Base-by-base conservation (phyloP, 2,113 vertebrate genomes). In the Isurus oxyrinchus region DNA sequence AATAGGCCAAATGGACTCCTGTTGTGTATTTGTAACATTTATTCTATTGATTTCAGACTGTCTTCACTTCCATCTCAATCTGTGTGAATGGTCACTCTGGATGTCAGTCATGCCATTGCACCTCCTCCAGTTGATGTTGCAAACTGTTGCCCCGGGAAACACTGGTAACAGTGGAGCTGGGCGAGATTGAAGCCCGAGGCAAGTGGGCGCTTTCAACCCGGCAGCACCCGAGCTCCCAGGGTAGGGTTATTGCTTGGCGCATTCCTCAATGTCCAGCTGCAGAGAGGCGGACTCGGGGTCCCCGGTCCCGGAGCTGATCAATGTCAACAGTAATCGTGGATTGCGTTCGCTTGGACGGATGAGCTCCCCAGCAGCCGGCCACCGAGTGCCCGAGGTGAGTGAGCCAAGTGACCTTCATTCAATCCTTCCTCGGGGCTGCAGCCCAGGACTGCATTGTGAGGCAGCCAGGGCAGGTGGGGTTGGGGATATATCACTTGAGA, bases 261-360 rank as follows among this genome's bases (percentile, higher is more conserved):
- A 19, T 16, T 1, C n/a, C 8, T 5, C 55, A 21, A 96, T 96
- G 84, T 96, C 76, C 61, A n/a, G 7, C 76, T 59, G 25, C 84
- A 79, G n/a, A 86, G 57, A 40, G 55, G 2, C 40, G 49, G 76
- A 88, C 4, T 63, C 84, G 59, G n/a, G 84, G 3, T 86, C 61
- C n/a, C 61, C 76, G n/a, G 40, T 61, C 14, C 79, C 49, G 49
- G 95, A 79, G 79, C 79, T 35, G 67, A 96, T 96, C 63, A n/a
- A 96, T 84, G 84, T 84, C 10, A 63, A 96, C 84, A 96, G 57
- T 86, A 86, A 88, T 61, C 76, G n/a, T 23, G 76, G 55, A 19
- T 55, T 96, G 84, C 84, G 67, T 61, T 86, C 61, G 49, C 84
- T 86, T 19, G 84, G 55, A 0, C 25, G 84, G n/a, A 16, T 40